These are phyloP conservation scores for Metaphire vulgaris DNA, from an alignment of 1,140 invertebrate genomes.

Conservation along the genomic window DNA sequence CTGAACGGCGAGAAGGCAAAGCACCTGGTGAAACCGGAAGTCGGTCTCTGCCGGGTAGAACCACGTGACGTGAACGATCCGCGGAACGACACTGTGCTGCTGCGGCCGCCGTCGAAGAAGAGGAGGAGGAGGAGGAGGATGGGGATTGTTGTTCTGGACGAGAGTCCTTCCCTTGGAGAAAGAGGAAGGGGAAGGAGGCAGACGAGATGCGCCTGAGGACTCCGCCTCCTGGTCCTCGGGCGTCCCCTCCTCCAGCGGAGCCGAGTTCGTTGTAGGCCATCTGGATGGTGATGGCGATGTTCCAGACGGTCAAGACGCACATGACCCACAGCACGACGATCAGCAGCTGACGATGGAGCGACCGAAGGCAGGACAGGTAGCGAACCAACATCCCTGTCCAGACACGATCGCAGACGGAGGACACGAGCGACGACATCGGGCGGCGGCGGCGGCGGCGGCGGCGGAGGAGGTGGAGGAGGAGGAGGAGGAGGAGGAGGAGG, in stretches of 20 bases:
- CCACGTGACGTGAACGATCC: conserved; percentile 25
- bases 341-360: background rate
- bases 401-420: too few relatives aligned
- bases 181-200: background rate
- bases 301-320: background rate
- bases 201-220: background rate
- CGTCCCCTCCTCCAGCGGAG: background rate
- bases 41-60: conserved; percentile 22
- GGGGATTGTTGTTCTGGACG: background rate
- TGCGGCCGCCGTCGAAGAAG: background rate
- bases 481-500: too few relatives aligned
- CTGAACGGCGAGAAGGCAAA: conserved; percentile 20
- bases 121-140: conserved; percentile 2
- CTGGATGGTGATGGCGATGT: background rate
- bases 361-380: background rate
- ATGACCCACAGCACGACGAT: background rate
- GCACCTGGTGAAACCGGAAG: conserved; percentile 25
- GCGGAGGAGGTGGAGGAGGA: too few relatives aligned
- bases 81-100: conserved; percentile 15
- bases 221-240: too few relatives aligned
- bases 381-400: too few relatives aligned
- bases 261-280: background rate
- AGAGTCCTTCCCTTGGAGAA: background rate
- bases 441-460: too few relatives aligned
- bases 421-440: too few relatives aligned